Base-by-base conservation (phyloP, 2,113 vertebrate genomes). In the Ranitomeya variabilis region DNA sequence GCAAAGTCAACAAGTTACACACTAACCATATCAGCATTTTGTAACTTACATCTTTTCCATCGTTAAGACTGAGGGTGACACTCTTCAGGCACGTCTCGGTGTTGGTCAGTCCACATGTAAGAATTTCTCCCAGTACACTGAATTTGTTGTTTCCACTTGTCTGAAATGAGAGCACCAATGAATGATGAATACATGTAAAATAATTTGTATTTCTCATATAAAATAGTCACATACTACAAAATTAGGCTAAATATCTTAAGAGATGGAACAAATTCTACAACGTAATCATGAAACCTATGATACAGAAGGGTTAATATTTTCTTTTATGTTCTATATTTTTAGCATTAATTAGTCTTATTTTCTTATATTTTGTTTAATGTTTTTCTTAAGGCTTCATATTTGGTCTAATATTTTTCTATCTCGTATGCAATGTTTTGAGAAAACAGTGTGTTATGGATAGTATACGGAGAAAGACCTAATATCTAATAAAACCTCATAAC, bases 71-170 rank as follows among this genome's bases (percentile, higher is more conserved):
- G 78, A 99, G 90, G 0, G 93, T 95, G 15, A 99, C 92, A 0
- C 93, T 74, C 67, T 95, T 96, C 7, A 98, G 92, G 90, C 97
- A 97, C 7, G 95, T 97, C 90, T 96, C 95, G 0, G 91, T 96
- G 60, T 95, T 93, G 0, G 95, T 96, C 37, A 93, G 19, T n/a
- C 96, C 96, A 54, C 97, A 98, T 16, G 90, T 92, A 16, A 90
- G 90, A 16, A 97, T 90, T 51, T 98, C 96, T 8, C 87, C 96
- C 64, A 97, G 92, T n/a, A 99, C 91, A 2, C 92, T 91, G 91
- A 97, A 96, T 31, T 69, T 23, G 9, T 85, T 83, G 0, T 93
- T 93, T 0, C 52, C 66, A 74, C 95, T 96, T 71, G 91, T 81
- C 97, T 97, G 51, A 18, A 16, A 14, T 45, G 18, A 87, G 23